Percentiles rank a stretch among this genome's conserved stretches.
phyloP scores from a whole-genome alignment of 2,888 invertebrate species.

The Cybosia mesomella region DNA sequence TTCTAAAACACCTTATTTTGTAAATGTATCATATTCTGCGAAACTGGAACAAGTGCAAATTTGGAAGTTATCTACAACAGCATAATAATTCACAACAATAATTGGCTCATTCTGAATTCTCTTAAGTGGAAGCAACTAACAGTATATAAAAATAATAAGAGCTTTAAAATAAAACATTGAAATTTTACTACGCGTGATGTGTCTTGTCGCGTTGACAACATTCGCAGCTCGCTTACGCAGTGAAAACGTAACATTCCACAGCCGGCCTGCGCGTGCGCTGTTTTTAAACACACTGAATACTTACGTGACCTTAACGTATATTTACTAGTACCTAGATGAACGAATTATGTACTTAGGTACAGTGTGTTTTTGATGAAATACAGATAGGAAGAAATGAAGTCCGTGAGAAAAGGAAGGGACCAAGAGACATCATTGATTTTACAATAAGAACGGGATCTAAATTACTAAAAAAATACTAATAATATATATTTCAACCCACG shows the following conservation, averaged over 20 bases:
- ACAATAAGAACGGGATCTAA: no score
- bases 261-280: conserved; percentile 64
- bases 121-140: not conserved
- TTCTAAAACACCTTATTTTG: not conserved
- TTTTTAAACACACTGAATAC: conserved; percentile 68
- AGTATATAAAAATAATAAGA: not conserved
- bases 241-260: conserved; percentile 74
- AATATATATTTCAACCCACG: no score
- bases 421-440: not conserved
- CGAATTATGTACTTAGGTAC: conserved; percentile 32
- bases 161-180: not conserved
- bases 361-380: not conserved
- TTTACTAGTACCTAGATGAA: conserved; percentile 41
- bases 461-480: no score
- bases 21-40: not conserved
- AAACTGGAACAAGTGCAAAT: not conserved
- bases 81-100: not conserved
- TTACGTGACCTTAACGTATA: conserved; percentile 67
- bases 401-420: not conserved
- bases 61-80: not conserved
- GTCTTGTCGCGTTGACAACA: conserved; percentile 25
- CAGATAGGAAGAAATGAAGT: not conserved
- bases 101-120: not conserved
- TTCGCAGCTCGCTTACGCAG: conserved; percentile 53
- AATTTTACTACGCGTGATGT: conserved; percentile 17